Percentiles rank a stretch among this genome's conserved stretches.
phyloP scores from a whole-genome alignment of 2,888 invertebrate genomes.

The Pseudanteris insignis region DNA sequence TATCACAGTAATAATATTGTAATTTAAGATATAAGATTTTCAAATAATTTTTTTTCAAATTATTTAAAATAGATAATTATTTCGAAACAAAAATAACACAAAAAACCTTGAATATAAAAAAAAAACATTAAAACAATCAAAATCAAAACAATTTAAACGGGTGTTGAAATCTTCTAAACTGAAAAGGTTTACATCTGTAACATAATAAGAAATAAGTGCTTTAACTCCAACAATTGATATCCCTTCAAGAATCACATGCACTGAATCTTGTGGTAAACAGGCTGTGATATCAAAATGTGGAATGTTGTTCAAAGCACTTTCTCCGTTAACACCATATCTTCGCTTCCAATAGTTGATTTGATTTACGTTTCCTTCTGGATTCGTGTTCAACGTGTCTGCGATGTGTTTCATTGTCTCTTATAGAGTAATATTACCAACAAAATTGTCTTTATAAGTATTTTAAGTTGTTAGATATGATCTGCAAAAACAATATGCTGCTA shows the following conservation, averaged over 20 bases:
- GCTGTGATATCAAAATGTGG: neutral
- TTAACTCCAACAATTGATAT: neutral
- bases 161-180: neutral
- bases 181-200: no score
- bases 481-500: constrained; percentile 1
- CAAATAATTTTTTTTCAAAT: no score
- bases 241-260: constrained; percentile 8
- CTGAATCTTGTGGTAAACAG: constrained; percentile 5
- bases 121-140: constrained; percentile 40
- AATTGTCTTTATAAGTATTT: neutral
- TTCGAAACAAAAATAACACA: no score
- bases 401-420: no score
- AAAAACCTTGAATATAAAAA: no score
- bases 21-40: no score
- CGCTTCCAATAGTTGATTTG: constrained; percentile 3
- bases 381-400: no score
- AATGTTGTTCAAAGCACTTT: neutral
- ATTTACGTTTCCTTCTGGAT: no score
- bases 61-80: no score
- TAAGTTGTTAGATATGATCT: neutral
- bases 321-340: constrained; percentile 3
- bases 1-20: no score
- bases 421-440: neutral
- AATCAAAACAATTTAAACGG: constrained; percentile 31
- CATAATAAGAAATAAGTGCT: no score